Base-by-base conservation (phyloP, 2,888 invertebrate genomes). In the Ypsolopha scabrella region DNA sequence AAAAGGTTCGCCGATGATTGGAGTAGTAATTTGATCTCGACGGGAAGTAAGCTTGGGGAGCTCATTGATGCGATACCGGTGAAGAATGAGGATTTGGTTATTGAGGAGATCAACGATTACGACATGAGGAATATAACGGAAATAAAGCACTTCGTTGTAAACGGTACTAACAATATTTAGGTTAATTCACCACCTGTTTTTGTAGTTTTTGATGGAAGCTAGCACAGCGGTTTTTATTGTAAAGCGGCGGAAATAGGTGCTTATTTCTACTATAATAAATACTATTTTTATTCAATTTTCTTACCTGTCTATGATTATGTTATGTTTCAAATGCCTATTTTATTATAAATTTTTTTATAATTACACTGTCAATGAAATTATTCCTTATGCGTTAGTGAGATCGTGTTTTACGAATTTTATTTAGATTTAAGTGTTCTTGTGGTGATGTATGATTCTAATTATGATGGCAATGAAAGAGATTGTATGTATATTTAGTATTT, bases 131-230 rank as follows among this genome's bases (percentile, higher is more conserved):
- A 83, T 53, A 67, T 64, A 8, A 77, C 80, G 0, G 83, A 80
- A 56, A 69, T 86, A 0, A 80, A 80, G 56, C 83, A 70, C 57
- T 85, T 83, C 58, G 72, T 85, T 50, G 80, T 82, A 51, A 79
- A 75, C 56, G 76, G 75, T 52, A 63, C 70, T 4, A 51, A 49
- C 41, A 13, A 45, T 9, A 9, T 45, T 45, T 45, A 45, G 14
- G 8, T 45, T 33, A 44, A 36, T 47, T 47, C 2, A 3, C 24
- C 24, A 24, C 24, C 24, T 24, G 24, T 24, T 24, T n/a, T 24
- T 24, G 24, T 24, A 24, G 24, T 24, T 24, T 24, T 3, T 24
- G 2, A 4, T 24, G 24, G 24, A 24, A 24, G 24, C 24, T n/a
- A 39, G 39, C 2, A n/a, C 39, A 3, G 9, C 39, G 6, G 39